Evolutionary conservation across 2,888 invertebrate genomes (phyloP), one percentile per base, ranked within the genome.

Genomic region (Cephus nigrinus): DNA sequence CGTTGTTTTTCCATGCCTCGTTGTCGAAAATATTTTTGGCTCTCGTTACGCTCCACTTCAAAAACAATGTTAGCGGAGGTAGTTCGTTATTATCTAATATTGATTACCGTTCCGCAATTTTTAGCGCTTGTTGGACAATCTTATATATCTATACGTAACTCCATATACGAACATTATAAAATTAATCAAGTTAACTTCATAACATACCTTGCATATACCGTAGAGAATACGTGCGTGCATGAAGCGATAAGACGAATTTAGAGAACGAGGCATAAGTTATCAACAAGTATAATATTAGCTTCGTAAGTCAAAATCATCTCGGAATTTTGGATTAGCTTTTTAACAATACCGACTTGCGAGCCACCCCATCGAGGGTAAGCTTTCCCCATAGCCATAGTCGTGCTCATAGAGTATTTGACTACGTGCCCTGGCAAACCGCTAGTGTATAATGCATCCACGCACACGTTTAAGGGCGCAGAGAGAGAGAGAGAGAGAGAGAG

Each of bases 391-490:
- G 80, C 79, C 74, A 76, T 77, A 76, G 78, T 80, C 80, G 15
- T 55, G 80, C 81, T 76, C 80, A 81, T 82, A 85, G 82, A 78
- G 84, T 85, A 85, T 86, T 86, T 85, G 85, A 84, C 82, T 84
- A 86, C 86, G 86, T 86, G 86, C 85, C 80, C 80, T 78, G 81
- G 86, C 85, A 86, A 86, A 85, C 84, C 84, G 76, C 83, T 76
- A 80, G 82, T 84, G 85, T 85, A 86, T 86, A 85, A 86, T 85
- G 84, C 83, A 83, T 77, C 81, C 79, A 80, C 78, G 79, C 82
- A 78, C 75, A 82, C 69, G 75, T 15, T 40, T 35, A 75, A n/a
- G 23, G 75, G 69, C 33, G 75, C 71, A 69, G 78, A 78, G 79
- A 69, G 81, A 82, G 80, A 81, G 80, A 40, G 76, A 79, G 75